Base-by-base conservation (phyloP, 2,888 invertebrate genomes). In the Drosophila borborema region DNA sequence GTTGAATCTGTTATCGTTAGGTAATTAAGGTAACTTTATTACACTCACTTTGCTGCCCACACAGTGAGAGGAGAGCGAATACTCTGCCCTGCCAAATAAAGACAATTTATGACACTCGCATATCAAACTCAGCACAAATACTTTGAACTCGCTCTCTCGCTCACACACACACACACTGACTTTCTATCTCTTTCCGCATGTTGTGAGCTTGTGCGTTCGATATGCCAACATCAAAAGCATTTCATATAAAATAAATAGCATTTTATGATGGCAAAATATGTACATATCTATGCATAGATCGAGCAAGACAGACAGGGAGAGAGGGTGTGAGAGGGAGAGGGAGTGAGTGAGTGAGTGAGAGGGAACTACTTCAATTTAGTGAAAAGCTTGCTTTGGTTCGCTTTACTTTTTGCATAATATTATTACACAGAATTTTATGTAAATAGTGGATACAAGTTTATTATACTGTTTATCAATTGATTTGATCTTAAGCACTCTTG, bases 401-500 rank as follows among this genome's bases (percentile, higher is more conserved):
- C 60, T 75, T 75, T 73, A 63, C 78, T 78, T 81, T 82, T 76
- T 68, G 84, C 65, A 83, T 82, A 80, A 85, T 73, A 87, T 80
- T 84, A 87, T 87, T 82, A 72, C 59, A 74, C 82, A 74, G 80
- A 81, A 71, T 86, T 86, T 74, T 86, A 86, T 86, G 87, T 81
- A 84, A 86, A 86, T 89, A 86, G 82, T 84, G 74, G 78, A 86
- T 84, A 84, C 82, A 86, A 86, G 89, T 86, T 86, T 86, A 86
- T 86, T 86, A 86, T 81, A 77, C 86, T 86, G 77, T 79, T 86
- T 89, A 86, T 86, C 89, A 86, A 86, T 89, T 86, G 86, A 86
- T 89, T 89, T 84, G 89, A 89, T 86, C 86, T 86, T 86, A 82
- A 89, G 89, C 81, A 86, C 86, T 80, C 82, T 89, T 72, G 84